phyloP scores from a whole-genome alignment of 2,797 vertebrate genomes.

The Babyrousa celebensis region DNA sequence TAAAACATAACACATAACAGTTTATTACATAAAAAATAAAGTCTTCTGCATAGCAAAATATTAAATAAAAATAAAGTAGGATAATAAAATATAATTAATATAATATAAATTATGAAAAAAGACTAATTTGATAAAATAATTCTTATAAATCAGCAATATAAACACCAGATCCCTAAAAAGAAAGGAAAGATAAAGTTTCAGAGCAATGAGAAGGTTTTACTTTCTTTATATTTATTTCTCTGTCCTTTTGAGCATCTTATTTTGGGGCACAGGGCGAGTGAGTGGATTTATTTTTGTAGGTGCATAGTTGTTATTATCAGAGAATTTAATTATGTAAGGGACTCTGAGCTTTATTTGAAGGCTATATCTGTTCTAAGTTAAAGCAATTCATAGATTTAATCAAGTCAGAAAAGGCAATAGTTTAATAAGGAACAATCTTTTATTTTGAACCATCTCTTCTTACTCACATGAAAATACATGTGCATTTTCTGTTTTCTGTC shows the following conservation, averaged over 20 bases:
- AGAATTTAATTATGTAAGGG: background rate
- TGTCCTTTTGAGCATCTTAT: background rate
- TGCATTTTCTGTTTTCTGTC: background rate
- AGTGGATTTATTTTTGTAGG: background rate
- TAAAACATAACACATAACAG: background rate
- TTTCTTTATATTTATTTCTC: constrained; percentile 15
- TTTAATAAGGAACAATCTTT: background rate
- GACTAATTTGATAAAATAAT: background rate
- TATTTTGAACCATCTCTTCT: background rate
- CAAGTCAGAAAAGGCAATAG: background rate
- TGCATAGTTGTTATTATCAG: background rate
- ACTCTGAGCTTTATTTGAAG: background rate
- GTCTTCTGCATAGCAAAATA: background rate
- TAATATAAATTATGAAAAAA: background rate
- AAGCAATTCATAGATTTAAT: background rate
- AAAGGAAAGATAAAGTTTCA: background rate
- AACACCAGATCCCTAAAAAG: background rate
- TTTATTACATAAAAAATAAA: background rate
- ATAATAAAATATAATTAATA: background rate
- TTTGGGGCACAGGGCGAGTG: background rate
- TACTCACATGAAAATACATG: background rate
- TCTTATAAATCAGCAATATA: background rate
- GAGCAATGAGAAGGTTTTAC: background rate
- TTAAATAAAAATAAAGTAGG: background rate
- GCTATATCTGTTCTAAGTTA: background rate